phyloP scores from a whole-genome alignment of 1,140 invertebrate genomes.

The Acromyrmex echinatior region DNA sequence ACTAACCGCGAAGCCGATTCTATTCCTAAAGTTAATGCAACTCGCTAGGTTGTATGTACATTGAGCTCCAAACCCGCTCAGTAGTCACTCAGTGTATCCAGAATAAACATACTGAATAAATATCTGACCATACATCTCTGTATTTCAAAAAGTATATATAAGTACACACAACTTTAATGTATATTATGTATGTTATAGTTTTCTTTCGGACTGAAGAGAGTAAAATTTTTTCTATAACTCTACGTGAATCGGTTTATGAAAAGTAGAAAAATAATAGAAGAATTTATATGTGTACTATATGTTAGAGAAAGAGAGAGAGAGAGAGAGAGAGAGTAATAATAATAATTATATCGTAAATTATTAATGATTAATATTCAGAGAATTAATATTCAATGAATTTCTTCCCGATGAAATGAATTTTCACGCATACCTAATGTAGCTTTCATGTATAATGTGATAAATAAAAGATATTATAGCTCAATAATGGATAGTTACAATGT shows the following conservation, averaged over 20 bases:
- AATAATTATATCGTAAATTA: background rate
- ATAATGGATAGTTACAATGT: too few relatives aligned
- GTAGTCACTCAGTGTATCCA: conserved; percentile 9
- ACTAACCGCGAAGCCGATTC: conserved; percentile 47
- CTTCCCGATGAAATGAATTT: too few relatives aligned
- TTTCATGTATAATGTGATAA: too few relatives aligned
- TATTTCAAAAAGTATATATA: conserved; percentile 8
- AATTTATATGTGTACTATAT: background rate
- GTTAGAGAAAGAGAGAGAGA: background rate
- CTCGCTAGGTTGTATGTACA: conserved; percentile 25
- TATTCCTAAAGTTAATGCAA: conserved; percentile 58
- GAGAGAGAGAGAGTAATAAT: background rate
- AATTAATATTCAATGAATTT: too few relatives aligned
- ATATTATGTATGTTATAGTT: background rate
- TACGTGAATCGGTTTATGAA: background rate
- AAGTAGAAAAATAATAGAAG: background rate
- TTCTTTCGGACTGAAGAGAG: background rate
- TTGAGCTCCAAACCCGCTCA: conserved; percentile 6
- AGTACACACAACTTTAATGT: background rate
- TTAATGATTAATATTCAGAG: background rate
- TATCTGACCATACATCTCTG: conserved; percentile 9
- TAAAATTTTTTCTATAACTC: background rate
- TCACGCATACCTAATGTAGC: too few relatives aligned
- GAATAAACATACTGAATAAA: conserved; percentile 44
- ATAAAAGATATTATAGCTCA: too few relatives aligned